Base-by-base conservation (phyloP, 23 tunicate species). In the Diplosoma virens region DNA sequence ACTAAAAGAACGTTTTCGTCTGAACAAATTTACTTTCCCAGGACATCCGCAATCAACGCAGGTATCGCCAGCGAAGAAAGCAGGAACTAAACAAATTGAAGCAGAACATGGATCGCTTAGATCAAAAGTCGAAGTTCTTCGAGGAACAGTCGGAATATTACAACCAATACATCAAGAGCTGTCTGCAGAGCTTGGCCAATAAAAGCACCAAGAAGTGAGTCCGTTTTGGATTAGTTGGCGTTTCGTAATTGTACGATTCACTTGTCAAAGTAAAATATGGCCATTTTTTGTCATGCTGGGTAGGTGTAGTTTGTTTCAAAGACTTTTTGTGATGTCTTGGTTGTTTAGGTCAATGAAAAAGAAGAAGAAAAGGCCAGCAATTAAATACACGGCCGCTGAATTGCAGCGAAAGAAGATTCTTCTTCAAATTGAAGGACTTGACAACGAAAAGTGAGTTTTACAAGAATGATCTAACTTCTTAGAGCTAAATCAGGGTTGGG, bases 121-220 rank as follows among this genome's bases (percentile, higher is more conserved):
- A 84, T 54, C 91, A 89, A 75, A 95, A 95, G 52, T 35, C 88
- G 28, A 89, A 82, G 52, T 95, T 84, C 67, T 86, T 89, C 66
- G 99, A 95, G 71, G 99, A 95, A 47, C 99, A 95, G 67, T 84
- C 96, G 0, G 96, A 95, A 35, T 95, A 95, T 71, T 95, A 86
- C 79, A 92, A 95, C 37, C 99, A 92, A 45, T 95, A 95, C 73
- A 95, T 95, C 75, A 85, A 81, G 69, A 92, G 96, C 59, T 95
- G 99, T 66, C 79, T 95, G 74, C 93, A 91, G n/a, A 95, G 96
- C 32, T 71, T 89, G 64, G 84, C 96, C 0, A 83, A 78, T 78
- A 87, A 93, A 61, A 85, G 87, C 89, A 94, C 87, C 47, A 83
- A 94, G 84, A 71, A 33, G 50, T 73, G 34, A 17, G 63, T 45